Conservation (phyloP, 1,140 invertebrate genomes). For the Pectinophora gossypiella region DNA sequence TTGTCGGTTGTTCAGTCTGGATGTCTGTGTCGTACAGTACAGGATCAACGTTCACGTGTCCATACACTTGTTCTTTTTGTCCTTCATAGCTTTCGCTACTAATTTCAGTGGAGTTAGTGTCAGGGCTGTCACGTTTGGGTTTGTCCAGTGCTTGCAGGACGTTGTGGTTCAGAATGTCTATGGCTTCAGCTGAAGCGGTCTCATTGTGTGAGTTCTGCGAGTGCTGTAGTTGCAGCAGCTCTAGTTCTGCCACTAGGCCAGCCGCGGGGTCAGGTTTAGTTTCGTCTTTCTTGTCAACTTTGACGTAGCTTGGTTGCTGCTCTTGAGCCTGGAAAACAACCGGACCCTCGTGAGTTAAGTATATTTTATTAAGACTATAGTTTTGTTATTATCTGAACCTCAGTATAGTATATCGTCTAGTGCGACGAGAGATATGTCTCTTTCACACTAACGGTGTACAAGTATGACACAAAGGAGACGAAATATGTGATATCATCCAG, state of each 20-base stretch:
- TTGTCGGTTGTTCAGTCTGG: conserved; percentile 20
- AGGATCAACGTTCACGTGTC: conserved; percentile 62
- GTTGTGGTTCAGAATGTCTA: conserved; percentile 43
- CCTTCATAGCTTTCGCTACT: conserved; percentile 41
- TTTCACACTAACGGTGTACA: too few relatives aligned
- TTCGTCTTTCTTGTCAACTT: conserved; percentile 54
- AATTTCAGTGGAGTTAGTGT: conserved; percentile 35
- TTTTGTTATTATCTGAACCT: too few relatives aligned
- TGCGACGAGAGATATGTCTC: too few relatives aligned
- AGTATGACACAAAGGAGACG: too few relatives aligned
- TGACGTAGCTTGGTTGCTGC: conserved; percentile 32
- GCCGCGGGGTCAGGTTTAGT: conserved; percentile 31
- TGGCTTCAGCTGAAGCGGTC: conserved; percentile 22
- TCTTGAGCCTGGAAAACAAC: conserved; percentile 43
- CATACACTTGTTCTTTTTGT: conserved; percentile 64
- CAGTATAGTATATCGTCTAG: too few relatives aligned
- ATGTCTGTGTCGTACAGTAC: conserved; percentile 44
- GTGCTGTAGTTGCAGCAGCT: conserved; percentile 56
- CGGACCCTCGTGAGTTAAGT: too few relatives aligned
- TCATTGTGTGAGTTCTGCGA: conserved; percentile 29
- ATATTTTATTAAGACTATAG: too few relatives aligned
- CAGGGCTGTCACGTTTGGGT: conserved; percentile 62
- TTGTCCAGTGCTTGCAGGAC: conserved; percentile 52
- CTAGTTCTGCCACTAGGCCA: conserved; percentile 62
- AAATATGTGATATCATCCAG: too few relatives aligned